A percentile compares a stretch with the other conserved stretches of the same genome.
phyloP scores from a whole-genome alignment of 2,797 vertebrate genomes.

The Macrochelys suwanniensis region DNA sequence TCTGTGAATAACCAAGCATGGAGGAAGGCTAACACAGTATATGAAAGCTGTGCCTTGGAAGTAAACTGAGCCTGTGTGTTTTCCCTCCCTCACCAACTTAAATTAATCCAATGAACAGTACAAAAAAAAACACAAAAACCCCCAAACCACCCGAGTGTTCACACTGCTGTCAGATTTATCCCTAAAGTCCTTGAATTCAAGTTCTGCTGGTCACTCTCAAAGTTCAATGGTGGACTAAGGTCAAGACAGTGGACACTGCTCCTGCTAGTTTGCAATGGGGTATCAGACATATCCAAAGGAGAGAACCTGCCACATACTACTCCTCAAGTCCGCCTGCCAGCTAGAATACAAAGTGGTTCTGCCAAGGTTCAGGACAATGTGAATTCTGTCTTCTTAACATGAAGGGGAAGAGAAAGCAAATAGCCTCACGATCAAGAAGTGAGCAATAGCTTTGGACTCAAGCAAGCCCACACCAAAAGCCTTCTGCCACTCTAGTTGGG shows the following conservation, averaged over 20 bases:
- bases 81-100: accelerated
- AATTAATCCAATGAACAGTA: background rate
- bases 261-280: background rate
- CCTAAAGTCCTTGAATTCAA: accelerated
- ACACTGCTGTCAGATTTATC: accelerated
- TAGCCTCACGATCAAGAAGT: background rate
- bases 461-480: background rate
- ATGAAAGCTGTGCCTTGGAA: background rate
- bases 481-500: constrained; percentile 58
- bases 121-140: too few species aligned
- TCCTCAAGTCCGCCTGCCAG: accelerated
- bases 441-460: background rate
- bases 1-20: accelerated
- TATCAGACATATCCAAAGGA: background rate
- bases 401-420: background rate
- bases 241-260: background rate
- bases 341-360: background rate
- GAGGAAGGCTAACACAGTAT: accelerated
- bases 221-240: background rate
- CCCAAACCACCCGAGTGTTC: accelerated
- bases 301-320: accelerated
- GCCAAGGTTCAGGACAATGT: accelerated
- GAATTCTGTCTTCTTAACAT: background rate
- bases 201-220: background rate
- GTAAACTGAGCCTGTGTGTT: background rate